A percentile compares a stretch with the other conserved stretches of the same genome.
phyloP scores from a whole-genome alignment of 2,113 vertebrate genomes.

The Prinia subflava region DNA sequence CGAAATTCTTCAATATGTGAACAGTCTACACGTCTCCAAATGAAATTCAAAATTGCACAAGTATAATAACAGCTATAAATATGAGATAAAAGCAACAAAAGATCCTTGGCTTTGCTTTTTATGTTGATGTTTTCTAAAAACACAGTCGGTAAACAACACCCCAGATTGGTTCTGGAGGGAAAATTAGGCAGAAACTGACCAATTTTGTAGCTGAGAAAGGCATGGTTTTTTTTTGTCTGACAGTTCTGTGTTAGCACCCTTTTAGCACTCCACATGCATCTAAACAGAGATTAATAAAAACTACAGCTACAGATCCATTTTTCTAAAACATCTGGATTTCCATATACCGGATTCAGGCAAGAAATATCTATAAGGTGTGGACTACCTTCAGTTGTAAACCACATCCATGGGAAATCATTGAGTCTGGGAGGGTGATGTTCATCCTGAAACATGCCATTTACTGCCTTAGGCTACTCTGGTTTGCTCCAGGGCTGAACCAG shows the following conservation, averaged over 20 bases:
- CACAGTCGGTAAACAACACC: not conserved
- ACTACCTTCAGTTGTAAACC: not conserved
- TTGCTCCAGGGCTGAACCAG: not conserved
- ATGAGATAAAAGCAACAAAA: not conserved
- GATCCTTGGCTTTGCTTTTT: not conserved
- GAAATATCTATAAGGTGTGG: not conserved
- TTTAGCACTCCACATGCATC: not conserved
- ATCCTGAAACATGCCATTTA: not conserved
- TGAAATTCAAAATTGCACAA: not conserved
- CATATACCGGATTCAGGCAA: not conserved
- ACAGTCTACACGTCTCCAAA: not conserved
- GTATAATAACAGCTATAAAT: not conserved
- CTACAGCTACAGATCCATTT: not conserved
- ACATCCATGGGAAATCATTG: not conserved
- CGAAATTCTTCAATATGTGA: not conserved
- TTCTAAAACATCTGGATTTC: not conserved
- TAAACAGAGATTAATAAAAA: not conserved
- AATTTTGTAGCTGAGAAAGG: not conserved
- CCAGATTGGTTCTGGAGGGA: not conserved
- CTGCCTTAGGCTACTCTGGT: not conserved
- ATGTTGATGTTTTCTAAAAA: not conserved
- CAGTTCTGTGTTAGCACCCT: not conserved
- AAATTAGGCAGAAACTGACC: not conserved
- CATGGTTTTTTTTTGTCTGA: rapidly evolving
- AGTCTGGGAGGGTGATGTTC: not conserved